Percentiles rank a stretch among this genome's conserved stretches.
Evolutionary conservation across 2,888 invertebrate genomes (phyloP).

Genomic region (Gastrophysa polygoni): DNA sequence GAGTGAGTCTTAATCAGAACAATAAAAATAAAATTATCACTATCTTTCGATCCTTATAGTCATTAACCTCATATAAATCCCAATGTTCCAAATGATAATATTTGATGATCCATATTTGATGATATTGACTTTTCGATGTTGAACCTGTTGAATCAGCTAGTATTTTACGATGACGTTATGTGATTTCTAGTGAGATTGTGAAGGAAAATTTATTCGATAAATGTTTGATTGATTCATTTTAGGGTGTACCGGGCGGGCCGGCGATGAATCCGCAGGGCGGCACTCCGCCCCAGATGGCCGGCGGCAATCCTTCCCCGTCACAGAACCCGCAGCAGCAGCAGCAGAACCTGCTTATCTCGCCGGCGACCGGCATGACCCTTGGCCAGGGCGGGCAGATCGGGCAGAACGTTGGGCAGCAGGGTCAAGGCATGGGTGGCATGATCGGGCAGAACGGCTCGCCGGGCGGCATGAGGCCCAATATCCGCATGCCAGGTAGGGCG

Average conservation of each 20-base stretch:
- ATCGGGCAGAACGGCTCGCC: constrained; percentile 50
- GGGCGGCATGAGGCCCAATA: constrained; percentile 52
- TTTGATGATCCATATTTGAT: too few relatives aligned
- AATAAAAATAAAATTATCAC: too few relatives aligned
- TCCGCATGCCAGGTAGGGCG: constrained; percentile 46
- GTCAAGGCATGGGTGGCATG: constrained; percentile 47
- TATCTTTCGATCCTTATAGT: too few relatives aligned
- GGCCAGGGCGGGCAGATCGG: constrained; percentile 67
- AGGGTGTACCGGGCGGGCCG: constrained; percentile 44
- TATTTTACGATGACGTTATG: too few relatives aligned
- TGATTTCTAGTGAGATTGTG: too few relatives aligned
- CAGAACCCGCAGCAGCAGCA: constrained; percentile 47
- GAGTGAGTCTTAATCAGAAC: too few relatives aligned
- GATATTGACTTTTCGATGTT: too few relatives aligned
- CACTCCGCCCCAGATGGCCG: constrained; percentile 51
- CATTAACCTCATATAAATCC: too few relatives aligned
- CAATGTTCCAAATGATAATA: too few relatives aligned
- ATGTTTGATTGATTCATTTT: too few relatives aligned
- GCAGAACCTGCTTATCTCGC: constrained; percentile 62
- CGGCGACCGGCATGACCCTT: constrained; percentile 62
- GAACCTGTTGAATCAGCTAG: too few relatives aligned
- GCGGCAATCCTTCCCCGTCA: constrained; percentile 46
- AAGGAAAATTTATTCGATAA: too few relatives aligned
- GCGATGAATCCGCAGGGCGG: constrained; percentile 51
- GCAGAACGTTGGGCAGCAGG: constrained; percentile 57